These are phyloP conservation scores for Odontocerum albicorne DNA, from an alignment of 2,888 invertebrate genomes.

Conservation along the genomic window DNA sequence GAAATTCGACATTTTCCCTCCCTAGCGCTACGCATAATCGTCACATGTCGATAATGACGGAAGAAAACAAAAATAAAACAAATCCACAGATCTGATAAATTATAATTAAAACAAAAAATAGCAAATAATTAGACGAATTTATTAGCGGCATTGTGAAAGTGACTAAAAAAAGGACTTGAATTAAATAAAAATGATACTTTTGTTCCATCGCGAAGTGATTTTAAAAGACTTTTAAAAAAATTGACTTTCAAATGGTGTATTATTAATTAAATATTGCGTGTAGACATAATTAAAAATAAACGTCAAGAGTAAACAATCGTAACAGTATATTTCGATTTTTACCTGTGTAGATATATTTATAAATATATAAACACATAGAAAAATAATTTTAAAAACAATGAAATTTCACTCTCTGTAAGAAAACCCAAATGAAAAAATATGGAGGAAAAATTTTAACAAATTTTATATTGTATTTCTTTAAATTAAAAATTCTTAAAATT, in stretches of 20 bases:
- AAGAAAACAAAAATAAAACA: slow-evolving; percentile 5
- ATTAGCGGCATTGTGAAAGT: neutral
- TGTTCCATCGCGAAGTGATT: slow-evolving; percentile 23
- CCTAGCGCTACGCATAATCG: slow-evolving; percentile 14
- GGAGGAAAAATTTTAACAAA: no score
- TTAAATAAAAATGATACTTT: neutral
- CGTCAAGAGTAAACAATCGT: slow-evolving; percentile 12
- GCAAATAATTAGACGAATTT: neutral
- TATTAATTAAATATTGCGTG: slow-evolving; percentile 10
- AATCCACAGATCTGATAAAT: slow-evolving; percentile 26
- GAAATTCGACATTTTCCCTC: slow-evolving; percentile 18
- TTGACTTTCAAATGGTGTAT: slow-evolving; percentile 33
- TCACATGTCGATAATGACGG: slow-evolving; percentile 10
- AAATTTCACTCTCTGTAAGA: no score
- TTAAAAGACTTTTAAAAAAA: slow-evolving; percentile 31
- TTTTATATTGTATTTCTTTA: no score
- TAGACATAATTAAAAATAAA: neutral
- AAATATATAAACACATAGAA: slow-evolving; percentile 31
- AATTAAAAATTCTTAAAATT: no score
- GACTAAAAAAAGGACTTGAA: slow-evolving; percentile 2
- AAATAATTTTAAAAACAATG: slow-evolving; percentile 20
- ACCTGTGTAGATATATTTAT: slow-evolving; percentile 31
- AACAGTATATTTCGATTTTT: slow-evolving; percentile 25
- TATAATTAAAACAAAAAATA: neutral
- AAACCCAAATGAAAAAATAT: no score